Percentiles rank a stretch among this genome's conserved stretches.
phyloP scores from a whole-genome alignment of 1,140 invertebrate species.

The Brachystomella parvula region DNA sequence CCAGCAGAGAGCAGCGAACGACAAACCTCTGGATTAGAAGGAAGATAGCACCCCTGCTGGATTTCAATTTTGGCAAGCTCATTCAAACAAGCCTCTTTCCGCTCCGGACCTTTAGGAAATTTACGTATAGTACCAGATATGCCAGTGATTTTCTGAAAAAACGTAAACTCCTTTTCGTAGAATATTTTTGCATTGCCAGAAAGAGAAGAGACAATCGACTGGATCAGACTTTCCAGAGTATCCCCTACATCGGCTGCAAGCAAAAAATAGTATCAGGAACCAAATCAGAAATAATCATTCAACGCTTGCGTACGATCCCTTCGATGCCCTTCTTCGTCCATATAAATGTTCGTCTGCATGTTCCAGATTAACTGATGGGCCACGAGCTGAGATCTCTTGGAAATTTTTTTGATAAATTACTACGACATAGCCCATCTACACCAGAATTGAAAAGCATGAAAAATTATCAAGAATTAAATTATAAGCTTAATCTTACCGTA shows the following conservation, averaged over 20 bases:
- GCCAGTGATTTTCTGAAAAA: constrained; percentile 93
- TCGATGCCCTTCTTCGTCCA: constrained; percentile 88
- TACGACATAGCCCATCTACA: constrained; percentile 92
- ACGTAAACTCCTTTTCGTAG: constrained; percentile 95
- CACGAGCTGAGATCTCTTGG: constrained; percentile 83
- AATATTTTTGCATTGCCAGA: constrained; percentile 90
- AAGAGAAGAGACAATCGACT: constrained; percentile 68
- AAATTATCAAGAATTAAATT: too few species aligned
- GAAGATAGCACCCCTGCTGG: constrained; percentile 90
- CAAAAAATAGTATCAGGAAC: too few species aligned
- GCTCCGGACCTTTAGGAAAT: constrained; percentile 80
- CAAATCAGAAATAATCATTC: too few species aligned
- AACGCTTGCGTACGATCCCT: constrained; percentile 67
- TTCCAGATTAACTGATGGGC: constrained; percentile 99
- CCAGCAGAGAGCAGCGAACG: too few species aligned
- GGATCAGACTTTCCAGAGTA: constrained; percentile 66
- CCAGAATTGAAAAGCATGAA: too few species aligned
- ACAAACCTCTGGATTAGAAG: constrained; percentile 98
- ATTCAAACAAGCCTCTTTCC: constrained; percentile 88
- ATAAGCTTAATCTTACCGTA: too few species aligned
- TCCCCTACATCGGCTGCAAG: constrained; percentile 62
- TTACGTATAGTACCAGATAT: constrained; percentile 91
- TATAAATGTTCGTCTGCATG: constrained; percentile 97
- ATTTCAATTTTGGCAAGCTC: constrained; percentile 79
- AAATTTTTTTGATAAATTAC: constrained; percentile 92